These are phyloP conservation scores for Wiebesia pumilae DNA, from an alignment of 1,140 invertebrate genomes.

Conservation along the genomic window DNA sequence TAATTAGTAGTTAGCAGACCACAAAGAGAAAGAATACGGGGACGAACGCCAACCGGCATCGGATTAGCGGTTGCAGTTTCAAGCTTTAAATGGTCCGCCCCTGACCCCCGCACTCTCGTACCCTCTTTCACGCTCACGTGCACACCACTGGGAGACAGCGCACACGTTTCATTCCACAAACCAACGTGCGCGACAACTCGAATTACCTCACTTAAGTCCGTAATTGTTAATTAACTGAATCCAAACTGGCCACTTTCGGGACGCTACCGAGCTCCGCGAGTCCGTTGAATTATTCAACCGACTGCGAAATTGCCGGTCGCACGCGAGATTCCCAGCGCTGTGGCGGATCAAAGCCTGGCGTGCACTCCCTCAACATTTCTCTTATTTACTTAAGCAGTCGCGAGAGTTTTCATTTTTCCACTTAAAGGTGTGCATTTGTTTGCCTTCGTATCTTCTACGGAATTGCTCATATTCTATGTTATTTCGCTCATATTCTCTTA, in stretches of 20 bases:
- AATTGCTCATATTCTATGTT: no score
- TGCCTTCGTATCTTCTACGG: no score
- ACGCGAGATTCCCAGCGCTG: constrained; percentile 24
- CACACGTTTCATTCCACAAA: constrained; percentile 40
- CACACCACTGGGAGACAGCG: not conserved
- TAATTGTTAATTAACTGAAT: constrained; percentile 55
- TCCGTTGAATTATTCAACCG: constrained; percentile 49
- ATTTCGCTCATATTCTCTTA: no score
- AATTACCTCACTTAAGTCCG: constrained; percentile 51
- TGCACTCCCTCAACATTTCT: not conserved
- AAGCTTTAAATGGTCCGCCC: constrained; percentile 32
- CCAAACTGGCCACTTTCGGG: constrained; percentile 52
- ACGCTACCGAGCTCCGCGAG: not conserved
- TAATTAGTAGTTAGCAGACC: constrained; percentile 34
- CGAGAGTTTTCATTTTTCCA: not conserved
- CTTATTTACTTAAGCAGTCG: not conserved
- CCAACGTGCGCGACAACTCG: constrained; percentile 48
- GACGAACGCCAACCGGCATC: not conserved
- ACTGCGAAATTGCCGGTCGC: constrained; percentile 40
- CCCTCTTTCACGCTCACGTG: not conserved
- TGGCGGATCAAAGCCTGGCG: not conserved
- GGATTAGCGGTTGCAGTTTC: constrained; percentile 41
- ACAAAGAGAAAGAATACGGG: not conserved
- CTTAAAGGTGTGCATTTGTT: not conserved
- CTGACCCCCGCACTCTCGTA: no score